Base-by-base conservation (phyloP, 2,797 vertebrate genomes). In the Cheracebus regulus region DNA sequence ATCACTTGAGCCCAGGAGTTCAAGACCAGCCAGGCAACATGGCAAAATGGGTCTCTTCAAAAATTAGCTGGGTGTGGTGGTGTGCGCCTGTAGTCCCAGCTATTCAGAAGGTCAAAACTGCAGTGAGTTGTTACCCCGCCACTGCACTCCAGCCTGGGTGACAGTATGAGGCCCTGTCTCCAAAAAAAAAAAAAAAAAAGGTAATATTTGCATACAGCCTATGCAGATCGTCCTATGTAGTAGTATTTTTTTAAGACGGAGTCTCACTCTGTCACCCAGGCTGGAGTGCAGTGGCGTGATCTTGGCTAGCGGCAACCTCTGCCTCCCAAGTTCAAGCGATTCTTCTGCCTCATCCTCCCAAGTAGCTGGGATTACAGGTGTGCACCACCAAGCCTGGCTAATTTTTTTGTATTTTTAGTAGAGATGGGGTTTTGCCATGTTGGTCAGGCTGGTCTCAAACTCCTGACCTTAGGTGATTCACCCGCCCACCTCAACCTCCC, bases 81-180 rank as follows among this genome's bases (percentile, higher is more conserved):
- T 8, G 4, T 8, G 61, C 61, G 0, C 33, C 15, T n/a, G 0
- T 67, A 67, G 14, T 67, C 33, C 15, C 61, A 4, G 0, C 61
- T 64, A 4, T 64, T 64, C 61, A n/a, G 30, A 33, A 64, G 7
- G 61, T 64, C 30, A 17, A 67, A 67, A 33, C 61, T 67, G 33
- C 61, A n/a, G 61, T 67, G 33, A 67, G 61, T 17, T 67, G 7
- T 67, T n/a, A 67, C 1, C 33, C n/a, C 6, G 17, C 1, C 15
- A 67, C 61, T 67, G 61, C 61, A n/a, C 30, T 67, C 61, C 30
- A 67, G 61, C 30, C 61, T 67, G 61, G 61, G 61, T 67, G 30
- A 67, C 61, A 67, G 30, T n/a, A n/a, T 67, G 30, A 67, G 33
- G 33, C 61, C 33, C 7, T 19, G 61, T 19, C 30, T 67, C 15